phyloP scores from a whole-genome alignment of 2,888 invertebrate genomes.

The Caenorhabditis sinica region DNA sequence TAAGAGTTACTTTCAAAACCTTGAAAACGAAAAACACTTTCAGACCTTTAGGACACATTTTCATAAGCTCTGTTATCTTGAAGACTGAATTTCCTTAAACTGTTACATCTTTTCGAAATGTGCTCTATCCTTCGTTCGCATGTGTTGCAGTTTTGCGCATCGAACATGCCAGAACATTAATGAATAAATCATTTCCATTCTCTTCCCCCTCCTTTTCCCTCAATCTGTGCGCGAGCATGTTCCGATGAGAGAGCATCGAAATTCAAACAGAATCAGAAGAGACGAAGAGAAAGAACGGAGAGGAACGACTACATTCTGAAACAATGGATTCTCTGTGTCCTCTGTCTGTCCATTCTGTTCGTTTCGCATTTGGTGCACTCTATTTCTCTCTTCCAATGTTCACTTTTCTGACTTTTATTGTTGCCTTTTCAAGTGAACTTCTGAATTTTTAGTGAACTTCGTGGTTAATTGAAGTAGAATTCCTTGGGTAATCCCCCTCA shows the following conservation, averaged over 20 bases:
- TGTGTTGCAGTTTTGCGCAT: constrained; percentile 12
- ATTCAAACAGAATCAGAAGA: background rate
- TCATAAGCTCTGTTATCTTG: too few relatives aligned
- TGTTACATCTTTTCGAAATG: too few relatives aligned
- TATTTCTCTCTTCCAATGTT: constrained; percentile 3
- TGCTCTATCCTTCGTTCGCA: background rate
- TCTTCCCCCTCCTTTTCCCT: constrained; percentile 18
- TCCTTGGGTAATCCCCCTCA: background rate
- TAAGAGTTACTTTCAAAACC: background rate
- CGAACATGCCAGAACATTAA: constrained; percentile 52
- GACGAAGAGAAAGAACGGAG: constrained; percentile 23
- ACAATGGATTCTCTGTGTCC: constrained; percentile 39
- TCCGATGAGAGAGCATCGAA: background rate
- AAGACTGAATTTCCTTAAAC: too few relatives aligned
- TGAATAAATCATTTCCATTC: constrained; percentile 52
- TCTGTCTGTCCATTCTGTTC: constrained; percentile 10
- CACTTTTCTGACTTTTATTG: constrained; percentile 22
- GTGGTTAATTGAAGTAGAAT: background rate
- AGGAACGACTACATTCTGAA: constrained; percentile 27
- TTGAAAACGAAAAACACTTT: too few relatives aligned
- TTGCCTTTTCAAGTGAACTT: constrained; percentile 9
- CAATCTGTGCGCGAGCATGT: constrained; percentile 54
- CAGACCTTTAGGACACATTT: too few relatives aligned
- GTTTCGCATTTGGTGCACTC: constrained; percentile 22
- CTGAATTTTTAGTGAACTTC: constrained; percentile 3